Evolutionary conservation across 92 coral and sea anemone species (phyloP).

Genomic region (Epizoanthus rinbou): DNA sequence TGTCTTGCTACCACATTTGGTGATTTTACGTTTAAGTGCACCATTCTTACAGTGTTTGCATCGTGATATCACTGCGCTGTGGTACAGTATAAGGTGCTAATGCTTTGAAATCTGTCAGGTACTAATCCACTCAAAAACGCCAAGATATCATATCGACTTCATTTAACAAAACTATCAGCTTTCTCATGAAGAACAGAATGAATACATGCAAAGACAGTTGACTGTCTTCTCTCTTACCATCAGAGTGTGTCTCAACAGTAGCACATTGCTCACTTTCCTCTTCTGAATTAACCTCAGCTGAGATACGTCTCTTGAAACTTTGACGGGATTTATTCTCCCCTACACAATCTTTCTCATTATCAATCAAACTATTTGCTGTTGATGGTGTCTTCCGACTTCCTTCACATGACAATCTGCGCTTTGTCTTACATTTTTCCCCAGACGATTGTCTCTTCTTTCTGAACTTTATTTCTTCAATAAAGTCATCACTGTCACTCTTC

Average conservation of each 20-base stretch:
- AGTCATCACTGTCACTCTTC: constrained; percentile 60
- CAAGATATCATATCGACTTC: no score
- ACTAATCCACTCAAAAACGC: no score
- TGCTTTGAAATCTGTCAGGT: no score
- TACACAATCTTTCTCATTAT: constrained; percentile 73
- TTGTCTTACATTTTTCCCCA: neutral
- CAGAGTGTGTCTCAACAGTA: neutral
- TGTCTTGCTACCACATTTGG: no score
- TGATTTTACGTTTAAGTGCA: no score
- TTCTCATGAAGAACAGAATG: neutral
- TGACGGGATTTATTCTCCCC: constrained; percentile 49
- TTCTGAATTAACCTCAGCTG: neutral
- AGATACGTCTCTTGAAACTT: constrained; percentile 36
- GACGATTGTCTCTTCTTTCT: constrained; percentile 22
- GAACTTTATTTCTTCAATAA: constrained; percentile 39
- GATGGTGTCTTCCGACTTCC: constrained; percentile 25
- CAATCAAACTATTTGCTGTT: constrained; percentile 53
- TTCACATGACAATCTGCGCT: constrained; percentile 17
- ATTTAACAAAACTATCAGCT: neutral
- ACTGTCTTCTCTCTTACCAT: no score
- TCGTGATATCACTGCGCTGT: no score
- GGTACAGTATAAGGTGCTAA: no score
- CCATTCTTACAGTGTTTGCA: no score
- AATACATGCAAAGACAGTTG: neutral
- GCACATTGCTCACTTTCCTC: neutral